Evolutionary conservation across 2,888 invertebrate species (phyloP).

Genomic region (Neocrepidodera transversa): DNA sequence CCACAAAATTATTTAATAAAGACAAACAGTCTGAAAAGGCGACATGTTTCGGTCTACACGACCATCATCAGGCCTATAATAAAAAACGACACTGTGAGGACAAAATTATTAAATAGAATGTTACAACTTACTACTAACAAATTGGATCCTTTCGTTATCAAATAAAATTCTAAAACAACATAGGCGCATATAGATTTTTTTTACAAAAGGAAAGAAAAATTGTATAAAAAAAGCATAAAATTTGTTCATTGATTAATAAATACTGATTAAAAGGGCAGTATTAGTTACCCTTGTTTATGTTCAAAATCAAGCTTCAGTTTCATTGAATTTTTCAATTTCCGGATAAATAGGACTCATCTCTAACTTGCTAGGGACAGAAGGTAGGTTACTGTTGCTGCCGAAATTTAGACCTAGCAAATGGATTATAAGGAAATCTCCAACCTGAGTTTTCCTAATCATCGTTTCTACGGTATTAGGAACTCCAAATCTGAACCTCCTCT

Average conservation of each 20-base stretch:
- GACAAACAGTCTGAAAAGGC: no score
- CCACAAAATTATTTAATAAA: no score
- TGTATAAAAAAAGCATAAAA: not conserved
- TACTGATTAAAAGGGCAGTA: not conserved
- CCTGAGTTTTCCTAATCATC: conserved; percentile 83
- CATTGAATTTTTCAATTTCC: conserved; percentile 79
- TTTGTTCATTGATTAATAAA: not conserved
- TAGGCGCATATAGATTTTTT: not conserved
- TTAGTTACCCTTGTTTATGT: not conserved
- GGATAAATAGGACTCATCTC: conserved; percentile 89
- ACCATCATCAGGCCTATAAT: no score
- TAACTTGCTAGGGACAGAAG: conserved; percentile 85
- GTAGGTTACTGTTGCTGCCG: conserved; percentile 74
- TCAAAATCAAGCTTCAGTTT: conserved; percentile 77
- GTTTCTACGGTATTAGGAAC: conserved; percentile 76
- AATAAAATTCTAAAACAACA: no score
- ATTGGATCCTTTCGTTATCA: no score
- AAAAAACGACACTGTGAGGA: no score
- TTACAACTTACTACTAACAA: no score
- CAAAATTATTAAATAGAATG: no score
- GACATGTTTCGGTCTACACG: no score
- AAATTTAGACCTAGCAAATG: conserved; percentile 81
- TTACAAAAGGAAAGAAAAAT: not conserved
- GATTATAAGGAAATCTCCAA: conserved; percentile 85
- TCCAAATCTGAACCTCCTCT: conserved; percentile 79